Base-by-base conservation (phyloP, 1,140 invertebrate species). In the Brachionus koreanus region DNA sequence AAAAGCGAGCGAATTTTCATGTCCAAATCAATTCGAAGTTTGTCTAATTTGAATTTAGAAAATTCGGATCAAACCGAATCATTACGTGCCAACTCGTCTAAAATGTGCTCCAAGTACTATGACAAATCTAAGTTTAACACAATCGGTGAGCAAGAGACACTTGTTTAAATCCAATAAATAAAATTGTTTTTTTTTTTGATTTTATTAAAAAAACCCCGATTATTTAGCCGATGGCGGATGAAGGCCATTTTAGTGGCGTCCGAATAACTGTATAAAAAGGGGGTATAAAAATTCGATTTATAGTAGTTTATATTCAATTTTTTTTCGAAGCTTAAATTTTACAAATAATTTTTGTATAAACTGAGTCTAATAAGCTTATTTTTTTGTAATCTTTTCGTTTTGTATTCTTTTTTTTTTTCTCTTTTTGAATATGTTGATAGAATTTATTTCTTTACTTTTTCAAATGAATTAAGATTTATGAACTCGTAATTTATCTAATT, bases 131-230 rank as follows among this genome's bases (percentile, higher is more conserved):
- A 65, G 23, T 65, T 79, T 57, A 79, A 79, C 49, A 79, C 61
- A 37, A 79, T 65, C 76, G 76, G 76, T 65, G 76, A 79, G 25
- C 76, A 79, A 79, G 76, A 79, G n/a, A 79, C 76, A 42, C 76
- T 79, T 79, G 76, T 79, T 79, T 79, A 63, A 74, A 67, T 67
- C 5, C 35, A 67, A 67, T 67, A 35, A 35, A 29, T 35, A 6
- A 67, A 67, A 29, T 29, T 29, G 29, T 67, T 65, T 16, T 65
- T 65, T 65, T 13, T 67, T 67, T 67, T 67, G 9, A 37, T 67
- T 67, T 67, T 67, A 67, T 67, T 9, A 67, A 35, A 67, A n/a
- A 65, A 67, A 67, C 35, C 63, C 35, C 25, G 23, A 63, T 29
- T 35, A 35, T 67, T 67, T 35, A 57, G 49, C 49, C 49, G 49